A percentile compares a stretch with the other conserved stretches of the same genome.
Conservation (phyloP, 1,140 invertebrate genomes). For the Oncopodura yosiiana region DNA sequence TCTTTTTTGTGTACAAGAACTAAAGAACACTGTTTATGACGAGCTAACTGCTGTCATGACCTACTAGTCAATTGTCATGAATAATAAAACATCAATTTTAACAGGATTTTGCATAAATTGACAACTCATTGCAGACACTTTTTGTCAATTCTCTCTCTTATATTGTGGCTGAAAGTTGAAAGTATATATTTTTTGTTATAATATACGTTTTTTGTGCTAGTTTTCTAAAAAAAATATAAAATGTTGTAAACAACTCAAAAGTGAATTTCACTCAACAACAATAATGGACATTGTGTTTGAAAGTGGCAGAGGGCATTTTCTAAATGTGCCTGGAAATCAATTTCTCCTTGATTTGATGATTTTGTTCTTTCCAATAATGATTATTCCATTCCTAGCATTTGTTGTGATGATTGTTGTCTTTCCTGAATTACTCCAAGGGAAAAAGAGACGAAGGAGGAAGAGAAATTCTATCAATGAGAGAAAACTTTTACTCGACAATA, state of each 20-base stretch:
- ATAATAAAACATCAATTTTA: too few species aligned
- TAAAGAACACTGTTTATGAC: too few species aligned
- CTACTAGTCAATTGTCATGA: too few species aligned
- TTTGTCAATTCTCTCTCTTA: background rate
- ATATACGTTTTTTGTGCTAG: background rate
- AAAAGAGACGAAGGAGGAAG: background rate
- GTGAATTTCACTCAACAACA: background rate
- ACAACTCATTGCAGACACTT: background rate
- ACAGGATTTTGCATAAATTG: too few species aligned
- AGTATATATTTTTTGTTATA: background rate
- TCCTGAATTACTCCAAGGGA: slow-evolving; percentile 19
- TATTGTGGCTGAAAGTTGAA: background rate
- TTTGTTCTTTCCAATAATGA: slow-evolving; percentile 16
- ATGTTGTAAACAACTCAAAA: background rate
- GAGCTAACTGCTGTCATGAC: too few species aligned
- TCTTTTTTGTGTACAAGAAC: too few species aligned
- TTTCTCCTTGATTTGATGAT: slow-evolving; percentile 29
- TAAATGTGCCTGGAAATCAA: slow-evolving; percentile 32
- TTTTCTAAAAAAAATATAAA: background rate
- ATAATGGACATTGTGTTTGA: background rate
- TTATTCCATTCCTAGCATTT: slow-evolving; percentile 28
- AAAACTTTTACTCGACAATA: background rate
- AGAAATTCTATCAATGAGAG: too few species aligned
- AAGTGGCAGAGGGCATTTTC: slow-evolving; percentile 4
- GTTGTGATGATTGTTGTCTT: slow-evolving; percentile 23